Conservation (phyloP, 2,888 invertebrate genomes). For the Seira musarum region DNA sequence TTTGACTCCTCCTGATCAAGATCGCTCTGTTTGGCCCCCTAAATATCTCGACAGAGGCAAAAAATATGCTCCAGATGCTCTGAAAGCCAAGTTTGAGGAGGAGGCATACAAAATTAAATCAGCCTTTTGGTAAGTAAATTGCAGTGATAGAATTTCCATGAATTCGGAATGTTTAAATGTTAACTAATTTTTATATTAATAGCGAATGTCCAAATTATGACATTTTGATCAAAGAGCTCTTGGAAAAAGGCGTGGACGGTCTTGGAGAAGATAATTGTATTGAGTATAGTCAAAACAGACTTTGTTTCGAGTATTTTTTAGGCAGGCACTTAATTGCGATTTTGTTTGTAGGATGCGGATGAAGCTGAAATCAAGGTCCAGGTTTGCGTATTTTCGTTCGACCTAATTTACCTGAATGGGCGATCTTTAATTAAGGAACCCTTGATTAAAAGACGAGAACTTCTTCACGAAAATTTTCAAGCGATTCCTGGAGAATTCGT, state of each 20-base stretch:
- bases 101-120: slow-evolving; percentile 87
- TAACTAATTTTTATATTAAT: slow-evolving; percentile 65
- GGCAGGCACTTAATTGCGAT: too few species aligned
- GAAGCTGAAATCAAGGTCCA: slow-evolving; percentile 86
- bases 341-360: slow-evolving; percentile 85
- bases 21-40: slow-evolving; percentile 74
- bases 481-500: slow-evolving; percentile 83
- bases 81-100: slow-evolving; percentile 85
- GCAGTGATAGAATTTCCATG: background rate
- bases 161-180: slow-evolving; percentile 3
- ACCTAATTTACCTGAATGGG: slow-evolving; percentile 93
- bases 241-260: slow-evolving; percentile 82
- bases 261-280: slow-evolving; percentile 82
- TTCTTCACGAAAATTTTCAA: slow-evolving; percentile 81
- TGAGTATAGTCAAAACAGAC: background rate
- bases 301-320: slow-evolving; percentile 23
- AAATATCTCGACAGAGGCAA: slow-evolving; percentile 78
- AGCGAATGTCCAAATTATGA: slow-evolving; percentile 98
- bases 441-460: slow-evolving; percentile 81
- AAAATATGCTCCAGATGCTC: slow-evolving; percentile 78
- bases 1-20: slow-evolving; percentile 83
- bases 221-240: slow-evolving; percentile 83
- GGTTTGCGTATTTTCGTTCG: slow-evolving; percentile 97
- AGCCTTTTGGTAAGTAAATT: slow-evolving; percentile 84
- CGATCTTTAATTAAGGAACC: slow-evolving; percentile 85